Conservation (phyloP, 2,797 vertebrate species). For the Apodemus agrarius region DNA sequence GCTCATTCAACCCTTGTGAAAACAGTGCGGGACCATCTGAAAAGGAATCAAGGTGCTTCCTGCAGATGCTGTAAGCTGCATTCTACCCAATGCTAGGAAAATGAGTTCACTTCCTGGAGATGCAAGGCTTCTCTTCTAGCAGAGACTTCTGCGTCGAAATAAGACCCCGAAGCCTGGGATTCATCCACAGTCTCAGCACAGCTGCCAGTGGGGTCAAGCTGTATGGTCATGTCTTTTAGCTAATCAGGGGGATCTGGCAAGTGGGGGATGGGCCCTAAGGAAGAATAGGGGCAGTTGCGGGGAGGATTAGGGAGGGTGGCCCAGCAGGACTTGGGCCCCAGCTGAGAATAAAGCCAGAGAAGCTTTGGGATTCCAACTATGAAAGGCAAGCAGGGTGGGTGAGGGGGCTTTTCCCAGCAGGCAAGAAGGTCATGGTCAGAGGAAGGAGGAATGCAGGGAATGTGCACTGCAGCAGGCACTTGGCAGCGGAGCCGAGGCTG, state of each 20-base stretch:
- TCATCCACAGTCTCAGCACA: not conserved
- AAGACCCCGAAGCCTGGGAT: not conserved
- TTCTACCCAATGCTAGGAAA: constrained; percentile 17
- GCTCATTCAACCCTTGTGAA: not conserved
- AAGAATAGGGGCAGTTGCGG: not conserved
- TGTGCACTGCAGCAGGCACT: too few relatives aligned
- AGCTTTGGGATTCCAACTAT: not conserved
- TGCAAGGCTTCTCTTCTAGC: not conserved
- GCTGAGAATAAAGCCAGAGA: not conserved
- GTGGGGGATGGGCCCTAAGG: not conserved
- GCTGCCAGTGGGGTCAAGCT: not conserved
- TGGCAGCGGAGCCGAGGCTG: not conserved
- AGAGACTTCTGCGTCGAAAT: not conserved
- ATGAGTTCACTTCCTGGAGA: not conserved
- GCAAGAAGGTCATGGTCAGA: accelerated
- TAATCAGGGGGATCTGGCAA: not conserved
- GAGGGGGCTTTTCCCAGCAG: not conserved
- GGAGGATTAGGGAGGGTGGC: not conserved
- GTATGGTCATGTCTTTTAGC: not conserved
- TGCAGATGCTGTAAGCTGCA: not conserved
- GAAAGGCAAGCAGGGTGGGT: accelerated
- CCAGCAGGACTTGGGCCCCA: not conserved
- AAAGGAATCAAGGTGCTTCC: not conserved
- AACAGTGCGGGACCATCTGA: not conserved
- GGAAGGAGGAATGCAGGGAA: not conserved